phyloP scores from a whole-genome alignment of 2,888 invertebrate species.

The Anthophora plumipes region DNA sequence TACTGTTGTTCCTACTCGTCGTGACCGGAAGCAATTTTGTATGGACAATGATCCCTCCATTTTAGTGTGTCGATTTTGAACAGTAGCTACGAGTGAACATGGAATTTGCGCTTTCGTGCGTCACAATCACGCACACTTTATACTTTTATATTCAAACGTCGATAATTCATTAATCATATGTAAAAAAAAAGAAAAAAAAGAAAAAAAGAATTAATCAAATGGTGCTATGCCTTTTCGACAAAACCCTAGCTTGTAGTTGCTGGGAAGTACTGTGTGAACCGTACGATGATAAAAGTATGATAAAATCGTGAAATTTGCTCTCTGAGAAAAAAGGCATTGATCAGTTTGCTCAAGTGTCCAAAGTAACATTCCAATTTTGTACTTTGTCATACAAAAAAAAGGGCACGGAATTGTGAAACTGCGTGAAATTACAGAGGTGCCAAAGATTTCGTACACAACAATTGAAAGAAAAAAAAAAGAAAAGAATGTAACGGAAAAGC shows the following conservation, averaged over 20 bases:
- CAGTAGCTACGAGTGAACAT: slow-evolving; percentile 14
- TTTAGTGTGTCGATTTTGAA: slow-evolving; percentile 31
- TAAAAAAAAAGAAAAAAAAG: slow-evolving; percentile 40
- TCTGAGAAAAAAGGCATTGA: background rate
- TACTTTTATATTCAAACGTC: slow-evolving; percentile 49
- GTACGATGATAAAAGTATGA: background rate
- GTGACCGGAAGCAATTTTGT: slow-evolving; percentile 32
- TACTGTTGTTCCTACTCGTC: slow-evolving; percentile 45
- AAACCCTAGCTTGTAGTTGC: slow-evolving; percentile 52
- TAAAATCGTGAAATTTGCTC: slow-evolving; percentile 17
- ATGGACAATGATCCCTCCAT: slow-evolving; percentile 35
- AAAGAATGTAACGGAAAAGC: background rate
- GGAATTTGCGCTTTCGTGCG: slow-evolving; percentile 29
- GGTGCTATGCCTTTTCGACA: slow-evolving; percentile 56
- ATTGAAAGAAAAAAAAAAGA: slow-evolving; percentile 1
- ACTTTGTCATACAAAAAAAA: slow-evolving; percentile 18
- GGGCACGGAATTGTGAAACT: slow-evolving; percentile 19
- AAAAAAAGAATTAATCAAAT: slow-evolving; percentile 46
- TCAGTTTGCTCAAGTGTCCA: slow-evolving; percentile 40
- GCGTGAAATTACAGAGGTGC: slow-evolving; percentile 38
- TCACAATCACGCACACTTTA: slow-evolving; percentile 44
- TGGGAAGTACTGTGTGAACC: slow-evolving; percentile 25
- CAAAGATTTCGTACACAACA: slow-evolving; percentile 34
- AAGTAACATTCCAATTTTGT: slow-evolving; percentile 33
- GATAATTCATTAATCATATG: slow-evolving; percentile 34